Conservation (phyloP, 2,797 vertebrate species). For the Anableps anableps region DNA sequence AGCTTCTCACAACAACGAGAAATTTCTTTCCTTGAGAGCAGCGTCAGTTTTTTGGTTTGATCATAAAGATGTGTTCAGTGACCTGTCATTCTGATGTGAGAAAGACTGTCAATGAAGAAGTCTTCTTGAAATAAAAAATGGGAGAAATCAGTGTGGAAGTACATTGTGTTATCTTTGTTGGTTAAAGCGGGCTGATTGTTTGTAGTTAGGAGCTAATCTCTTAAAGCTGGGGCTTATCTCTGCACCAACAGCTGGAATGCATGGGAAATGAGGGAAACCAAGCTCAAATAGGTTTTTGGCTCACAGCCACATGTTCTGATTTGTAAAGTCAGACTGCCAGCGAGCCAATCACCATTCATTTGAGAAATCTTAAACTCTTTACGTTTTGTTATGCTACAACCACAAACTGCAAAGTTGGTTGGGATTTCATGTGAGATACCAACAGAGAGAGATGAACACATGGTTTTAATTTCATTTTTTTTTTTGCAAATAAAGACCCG, state of each 20-base stretch:
- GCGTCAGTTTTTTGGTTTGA: conserved; percentile 31
- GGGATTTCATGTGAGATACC: neutral
- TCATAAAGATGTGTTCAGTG: conserved; percentile 34
- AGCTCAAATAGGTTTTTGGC: conserved; percentile 58
- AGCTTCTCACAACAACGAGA: conserved; percentile 49
- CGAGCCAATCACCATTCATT: conserved; percentile 41
- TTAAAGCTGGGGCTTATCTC: conserved; percentile 67
- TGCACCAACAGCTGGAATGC: conserved; percentile 71
- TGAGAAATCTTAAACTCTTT: neutral
- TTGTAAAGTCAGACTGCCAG: conserved; percentile 52
- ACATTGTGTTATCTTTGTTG: conserved; percentile 48
- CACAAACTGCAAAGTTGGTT: neutral
- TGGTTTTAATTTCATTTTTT: neutral
- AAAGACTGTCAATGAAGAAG: conserved; percentile 16
- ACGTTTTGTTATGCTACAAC: neutral
- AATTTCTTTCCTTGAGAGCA: conserved; percentile 41
- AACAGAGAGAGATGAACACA: neutral
- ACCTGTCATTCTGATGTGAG: conserved; percentile 18
- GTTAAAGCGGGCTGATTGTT: conserved; percentile 45
- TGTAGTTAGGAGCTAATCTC: conserved; percentile 54
- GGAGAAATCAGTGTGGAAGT: conserved; percentile 24
- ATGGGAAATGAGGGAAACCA: conserved; percentile 61
- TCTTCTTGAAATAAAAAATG: neutral
- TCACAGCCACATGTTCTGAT: conserved; percentile 42
- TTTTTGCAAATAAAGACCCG: neutral